A percentile compares a stretch with the other conserved stretches of the same genome.
These are phyloP conservation scores for Coregonus ussuriensis DNA, from an alignment of 2,797 vertebrate species.

Conservation along the genomic window DNA sequence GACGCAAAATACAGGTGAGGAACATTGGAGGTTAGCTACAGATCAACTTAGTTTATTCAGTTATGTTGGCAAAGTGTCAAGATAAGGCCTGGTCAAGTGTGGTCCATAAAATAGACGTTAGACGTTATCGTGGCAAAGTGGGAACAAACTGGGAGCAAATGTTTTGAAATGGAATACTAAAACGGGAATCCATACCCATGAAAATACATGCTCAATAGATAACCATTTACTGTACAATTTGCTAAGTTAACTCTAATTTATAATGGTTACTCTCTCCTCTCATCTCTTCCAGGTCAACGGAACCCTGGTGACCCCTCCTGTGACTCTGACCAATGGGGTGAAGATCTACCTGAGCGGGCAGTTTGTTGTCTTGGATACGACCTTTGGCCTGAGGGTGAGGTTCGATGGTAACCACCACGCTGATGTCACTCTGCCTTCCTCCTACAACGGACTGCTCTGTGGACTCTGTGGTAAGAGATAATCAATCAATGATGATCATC, in stretches of 20 bases:
- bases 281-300: constrained; percentile 77
- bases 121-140: too few relatives aligned
- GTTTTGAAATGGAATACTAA: too few relatives aligned
- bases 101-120: too few relatives aligned
- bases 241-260: neutral
- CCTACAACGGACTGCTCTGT: constrained; percentile 80
- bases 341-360: constrained; percentile 82
- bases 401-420: constrained; percentile 88
- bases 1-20: constrained; percentile 81
- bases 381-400: constrained; percentile 82
- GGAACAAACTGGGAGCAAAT: too few relatives aligned
- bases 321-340: constrained; percentile 66
- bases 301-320: constrained; percentile 69
- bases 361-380: constrained; percentile 83
- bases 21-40: neutral
- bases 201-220: constrained; percentile 1
- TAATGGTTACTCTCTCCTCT: neutral
- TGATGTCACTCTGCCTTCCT: constrained; percentile 79
- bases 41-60: neutral
- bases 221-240: neutral
- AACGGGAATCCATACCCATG: neutral
- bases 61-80: too few relatives aligned
- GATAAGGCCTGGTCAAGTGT: too few relatives aligned
- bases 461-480: constrained; percentile 85
- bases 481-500: neutral